Base-by-base conservation (phyloP, 1,140 invertebrate species). In the Coelopa frigida region DNA sequence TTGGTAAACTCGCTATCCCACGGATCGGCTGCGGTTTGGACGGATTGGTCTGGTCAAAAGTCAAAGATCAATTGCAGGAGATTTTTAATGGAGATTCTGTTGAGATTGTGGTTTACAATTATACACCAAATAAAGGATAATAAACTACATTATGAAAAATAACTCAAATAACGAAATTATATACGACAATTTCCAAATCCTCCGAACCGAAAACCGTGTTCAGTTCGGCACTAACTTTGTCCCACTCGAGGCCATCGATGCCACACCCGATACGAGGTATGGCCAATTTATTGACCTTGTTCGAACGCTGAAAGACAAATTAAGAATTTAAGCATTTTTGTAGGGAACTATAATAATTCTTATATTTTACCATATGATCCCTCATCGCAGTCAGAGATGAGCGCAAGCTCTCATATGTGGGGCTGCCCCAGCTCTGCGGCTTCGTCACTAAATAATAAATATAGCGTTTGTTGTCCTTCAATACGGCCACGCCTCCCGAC, bases 201-300 rank as follows among this genome's bases (percentile, higher is more conserved):
- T 68, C 59, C 18, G 72, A 55, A 36, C 48, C 39, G 58, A 82
- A 82, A 3, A 78, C 60, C 33, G 72, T 61, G 40, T 71, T 58
- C 3, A 83, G 50, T 45, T 77, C 61, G 2, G 49, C 45, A 48
- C 66, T 72, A 0, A 82, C 80, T 31, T 71, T 62, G 4, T 59
- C 52, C 81, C 81, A 83, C 48, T 80, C 64, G 8, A 83, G 58
- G 17, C 72, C 55, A 58, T 83, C 81, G 14, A 83, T 67, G 32
- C 81, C 81, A 60, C 79, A 81, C 3, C 80, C 81, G 47, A 83
- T 78, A 45, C 61, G 57, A 2, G 81, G 81, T 52, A 83, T 78
- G 5, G 78, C 75, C 26, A 82, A 50, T 43, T 74, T 68, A 17
- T 57, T 60, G 0, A 79, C 69, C 41, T 71, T 49, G 41, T 72